phyloP scores from a whole-genome alignment of 2,797 vertebrate genomes.

The Chelmon rostratus region DNA sequence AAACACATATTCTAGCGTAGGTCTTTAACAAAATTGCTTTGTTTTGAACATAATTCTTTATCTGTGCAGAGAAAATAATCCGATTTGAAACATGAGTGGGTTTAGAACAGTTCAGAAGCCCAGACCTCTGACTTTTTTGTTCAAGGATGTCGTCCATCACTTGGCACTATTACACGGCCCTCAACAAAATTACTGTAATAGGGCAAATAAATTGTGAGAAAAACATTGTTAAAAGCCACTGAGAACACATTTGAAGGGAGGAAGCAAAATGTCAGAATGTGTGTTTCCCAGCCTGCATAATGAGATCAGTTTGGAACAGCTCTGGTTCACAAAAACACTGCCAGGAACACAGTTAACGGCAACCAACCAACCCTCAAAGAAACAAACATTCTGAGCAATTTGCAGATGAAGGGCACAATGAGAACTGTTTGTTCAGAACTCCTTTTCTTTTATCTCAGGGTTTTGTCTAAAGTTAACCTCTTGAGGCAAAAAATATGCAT shows the following conservation, averaged over 20 bases:
- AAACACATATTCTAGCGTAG: neutral
- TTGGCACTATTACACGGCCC: slow-evolving; percentile 4
- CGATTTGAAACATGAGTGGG: neutral
- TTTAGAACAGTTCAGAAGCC: neutral
- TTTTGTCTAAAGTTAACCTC: neutral
- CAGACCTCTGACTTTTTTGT: neutral
- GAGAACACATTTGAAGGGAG: neutral
- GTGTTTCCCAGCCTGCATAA: slow-evolving; percentile 6
- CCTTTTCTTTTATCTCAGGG: neutral
- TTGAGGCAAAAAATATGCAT: neutral
- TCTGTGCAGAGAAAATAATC: neutral
- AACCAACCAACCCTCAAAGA: slow-evolving; percentile 25
- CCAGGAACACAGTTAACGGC: slow-evolving; percentile 9
- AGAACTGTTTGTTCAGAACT: neutral
- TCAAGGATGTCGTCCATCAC: neutral
- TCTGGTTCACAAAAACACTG: slow-evolving; percentile 18
- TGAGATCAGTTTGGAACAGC: slow-evolving; percentile 21
- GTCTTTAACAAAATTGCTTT: neutral
- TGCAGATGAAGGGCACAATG: neutral
- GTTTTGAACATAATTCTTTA: neutral
- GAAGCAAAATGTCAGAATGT: slow-evolving; percentile 7
- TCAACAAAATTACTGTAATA: neutral
- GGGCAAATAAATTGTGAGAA: neutral
- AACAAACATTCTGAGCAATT: slow-evolving; percentile 16
- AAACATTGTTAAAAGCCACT: neutral